Evolutionary conservation across 1,140 invertebrate species (phyloP), one percentile per base, ranked within the genome.

Genomic region (Lucilia sericata): DNA sequence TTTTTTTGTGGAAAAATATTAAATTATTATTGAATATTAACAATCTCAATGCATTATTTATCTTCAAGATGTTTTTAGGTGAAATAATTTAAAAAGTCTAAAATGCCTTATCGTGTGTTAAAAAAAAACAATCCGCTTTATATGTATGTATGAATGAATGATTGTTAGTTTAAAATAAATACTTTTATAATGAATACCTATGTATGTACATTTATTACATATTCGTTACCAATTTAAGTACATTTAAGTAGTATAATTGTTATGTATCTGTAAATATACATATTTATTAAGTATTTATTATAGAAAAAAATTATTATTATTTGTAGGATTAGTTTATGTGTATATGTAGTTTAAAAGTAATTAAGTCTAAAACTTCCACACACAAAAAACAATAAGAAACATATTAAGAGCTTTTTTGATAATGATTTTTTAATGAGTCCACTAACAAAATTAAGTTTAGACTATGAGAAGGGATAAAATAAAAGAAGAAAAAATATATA

Each of bases 101-200:
- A 60, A 70, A 70, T 70, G 65, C 65, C 65, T 70, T 70, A 70
- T 70, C 12, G 65, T 70, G 19, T 70, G 65, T 70, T 70, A 21
- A 70, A 30, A 30, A 1, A 30, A 30, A 1, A 70, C 21, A 25
- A 25, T 70, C 19, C 19, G 65, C 65, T 70, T 70, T 70, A 70
- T 70, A 21, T 70, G 42, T 3, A 70, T 70, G 25, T 2, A 30
- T 30, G 25, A 2, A 30, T 30, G 25, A 25, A 21, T 70, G 42
- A 2, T 25, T 70, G 65, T 70, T 70, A 70, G 65, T 70, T 70
- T 70, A 55, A 8, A 55, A 55, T 0, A 17, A 12, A 14, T 17
- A 55, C 12, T 55, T 55, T 12, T 55, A 55, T 55, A 55, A 4
- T 70, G 19, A 19, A 70, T 70, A 70, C 42, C 42, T 60, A 70